phyloP scores from a whole-genome alignment of 2,888 invertebrate genomes.

The Hybos culiciformis region DNA sequence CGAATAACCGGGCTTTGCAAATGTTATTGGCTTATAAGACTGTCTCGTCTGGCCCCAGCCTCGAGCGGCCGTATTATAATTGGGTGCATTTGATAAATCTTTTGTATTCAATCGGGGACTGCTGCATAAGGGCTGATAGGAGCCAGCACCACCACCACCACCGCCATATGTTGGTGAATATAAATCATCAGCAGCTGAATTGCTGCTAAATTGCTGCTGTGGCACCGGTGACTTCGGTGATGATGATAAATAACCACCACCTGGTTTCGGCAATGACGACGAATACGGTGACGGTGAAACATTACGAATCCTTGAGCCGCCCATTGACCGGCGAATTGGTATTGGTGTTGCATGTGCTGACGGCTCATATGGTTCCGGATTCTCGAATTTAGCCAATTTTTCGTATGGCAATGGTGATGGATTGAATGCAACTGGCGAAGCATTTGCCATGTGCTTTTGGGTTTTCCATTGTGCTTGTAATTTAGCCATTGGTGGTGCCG shows the following conservation, averaged over 20 bases:
- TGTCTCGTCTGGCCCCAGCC: constrained; percentile 62
- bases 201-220: neutral
- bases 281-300: constrained; percentile 23
- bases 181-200: neutral
- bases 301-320: constrained; percentile 19
- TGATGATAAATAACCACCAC: constrained; percentile 4
- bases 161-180: neutral
- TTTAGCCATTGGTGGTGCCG: constrained; percentile 5
- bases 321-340: constrained; percentile 1
- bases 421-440: constrained; percentile 23
- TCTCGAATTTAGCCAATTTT: constrained; percentile 29
- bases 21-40: constrained; percentile 59
- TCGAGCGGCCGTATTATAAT: constrained; percentile 72
- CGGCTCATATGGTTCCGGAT: constrained; percentile 11
- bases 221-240: neutral
- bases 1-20: constrained; percentile 52
- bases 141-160: constrained; percentile 1
- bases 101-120: constrained; percentile 9
- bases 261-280: constrained; percentile 10
- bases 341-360: constrained; percentile 5
- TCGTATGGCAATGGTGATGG: constrained; percentile 30
- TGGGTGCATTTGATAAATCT: constrained; percentile 28
- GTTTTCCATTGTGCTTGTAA: constrained; percentile 18
- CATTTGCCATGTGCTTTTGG: constrained; percentile 4
- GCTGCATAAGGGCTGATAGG: constrained; percentile 6